phyloP scores from a whole-genome alignment of 2,888 invertebrate species.

The Frankliniella intonsa region DNA sequence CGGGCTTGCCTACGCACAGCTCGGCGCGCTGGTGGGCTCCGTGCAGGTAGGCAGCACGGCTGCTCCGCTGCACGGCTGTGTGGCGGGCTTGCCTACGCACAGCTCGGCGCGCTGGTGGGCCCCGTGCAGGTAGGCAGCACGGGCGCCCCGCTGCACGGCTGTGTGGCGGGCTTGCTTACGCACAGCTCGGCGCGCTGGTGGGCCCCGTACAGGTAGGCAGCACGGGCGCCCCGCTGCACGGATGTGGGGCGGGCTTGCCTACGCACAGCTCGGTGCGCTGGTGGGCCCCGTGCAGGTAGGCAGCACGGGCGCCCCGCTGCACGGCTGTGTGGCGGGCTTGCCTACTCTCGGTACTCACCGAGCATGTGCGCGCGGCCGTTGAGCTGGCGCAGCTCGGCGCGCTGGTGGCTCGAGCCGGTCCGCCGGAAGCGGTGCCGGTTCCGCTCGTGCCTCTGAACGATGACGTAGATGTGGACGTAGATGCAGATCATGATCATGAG shows the following conservation, averaged over 20 bases:
- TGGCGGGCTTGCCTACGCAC: not conserved
- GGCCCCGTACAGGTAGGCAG: no score
- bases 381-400: constrained; percentile 14
- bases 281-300: no score
- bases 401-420: constrained; percentile 3
- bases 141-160: no score
- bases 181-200: no score
- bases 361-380: not conserved
- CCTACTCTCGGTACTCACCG: not conserved
- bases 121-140: not conserved
- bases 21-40: no score
- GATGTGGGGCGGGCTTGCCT: no score
- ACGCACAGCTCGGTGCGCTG: no score
- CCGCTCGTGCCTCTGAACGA: constrained; percentile 54
- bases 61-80: no score
- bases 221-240: no score
- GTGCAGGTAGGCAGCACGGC: not conserved
- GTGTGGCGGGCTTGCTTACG: not conserved
- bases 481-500: constrained; percentile 56
- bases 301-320: not conserved
- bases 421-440: constrained; percentile 42
- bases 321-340: not conserved
- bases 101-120: no score
- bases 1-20: no score
- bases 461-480: constrained; percentile 56